Evolutionary conservation across 2,888 invertebrate species (phyloP).

Genomic region (Dryobotodes eremita): DNA sequence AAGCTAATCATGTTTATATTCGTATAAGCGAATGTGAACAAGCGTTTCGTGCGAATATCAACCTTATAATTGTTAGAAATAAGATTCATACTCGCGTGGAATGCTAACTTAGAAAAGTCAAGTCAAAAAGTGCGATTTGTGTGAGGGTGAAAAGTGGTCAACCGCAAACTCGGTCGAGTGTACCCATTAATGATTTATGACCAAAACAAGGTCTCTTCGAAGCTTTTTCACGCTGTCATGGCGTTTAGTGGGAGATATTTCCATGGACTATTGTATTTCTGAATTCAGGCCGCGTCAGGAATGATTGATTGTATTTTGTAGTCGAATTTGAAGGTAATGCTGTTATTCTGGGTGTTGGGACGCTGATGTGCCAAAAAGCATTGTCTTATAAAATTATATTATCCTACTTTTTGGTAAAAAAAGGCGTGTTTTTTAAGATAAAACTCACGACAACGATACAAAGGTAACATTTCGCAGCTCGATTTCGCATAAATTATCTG

Average conservation of each 20-base stretch:
- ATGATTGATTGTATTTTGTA: conserved; percentile 46
- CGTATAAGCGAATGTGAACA: neutral
- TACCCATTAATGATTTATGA: conserved; percentile 47
- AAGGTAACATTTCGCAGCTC: neutral
- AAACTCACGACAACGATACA: neutral
- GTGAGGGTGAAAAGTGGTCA: neutral
- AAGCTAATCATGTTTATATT: neutral
- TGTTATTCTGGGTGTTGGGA: conserved; percentile 24
- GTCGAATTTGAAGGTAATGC: conserved; percentile 17
- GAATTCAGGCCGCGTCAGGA: conserved; percentile 31
- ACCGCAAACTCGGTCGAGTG: neutral
- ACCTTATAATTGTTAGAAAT: neutral
- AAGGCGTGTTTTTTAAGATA: too few species aligned
- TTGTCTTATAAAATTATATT: neutral
- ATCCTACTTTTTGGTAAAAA: neutral
- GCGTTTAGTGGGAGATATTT: conserved; percentile 38
- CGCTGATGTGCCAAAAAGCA: neutral
- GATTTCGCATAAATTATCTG: neutral
- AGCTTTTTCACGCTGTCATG: conserved; percentile 37
- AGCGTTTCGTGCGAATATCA: neutral
- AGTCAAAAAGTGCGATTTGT: neutral
- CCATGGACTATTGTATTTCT: conserved; percentile 48
- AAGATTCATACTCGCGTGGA: neutral
- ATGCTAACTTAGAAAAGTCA: neutral
- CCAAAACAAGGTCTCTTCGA: conserved; percentile 25